phyloP scores from a whole-genome alignment of 1,140 invertebrate genomes.

The Drosophila repletoides region DNA sequence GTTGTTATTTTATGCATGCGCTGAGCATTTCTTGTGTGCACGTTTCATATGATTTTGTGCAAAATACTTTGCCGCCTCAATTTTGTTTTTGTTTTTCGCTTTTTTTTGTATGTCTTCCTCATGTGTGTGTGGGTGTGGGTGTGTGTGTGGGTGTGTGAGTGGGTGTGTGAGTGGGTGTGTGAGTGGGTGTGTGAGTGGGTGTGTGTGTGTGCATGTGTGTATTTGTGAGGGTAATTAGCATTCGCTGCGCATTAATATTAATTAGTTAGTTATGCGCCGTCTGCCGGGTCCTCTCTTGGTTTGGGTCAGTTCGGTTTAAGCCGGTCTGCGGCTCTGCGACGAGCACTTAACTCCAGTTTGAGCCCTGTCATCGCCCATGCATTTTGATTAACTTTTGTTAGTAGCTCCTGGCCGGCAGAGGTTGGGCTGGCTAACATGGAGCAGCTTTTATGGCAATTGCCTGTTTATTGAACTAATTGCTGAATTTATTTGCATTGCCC shows the following conservation, averaged over 20 bases:
- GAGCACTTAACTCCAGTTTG: constrained; percentile 35
- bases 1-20: constrained; percentile 37
- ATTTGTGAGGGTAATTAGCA: constrained; percentile 64
- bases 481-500: constrained; percentile 17
- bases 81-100: constrained; percentile 2
- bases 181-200: too few relatives aligned
- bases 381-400: constrained; percentile 47
- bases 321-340: constrained; percentile 13
- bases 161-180: constrained; percentile 22
- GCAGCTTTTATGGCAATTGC: constrained; percentile 7
- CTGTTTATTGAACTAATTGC: constrained; percentile 33
- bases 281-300: constrained; percentile 16
- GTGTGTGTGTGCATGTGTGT: constrained; percentile 18
- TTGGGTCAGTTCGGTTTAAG: constrained; percentile 23
- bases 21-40: constrained; percentile 41
- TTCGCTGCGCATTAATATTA: constrained; percentile 75
- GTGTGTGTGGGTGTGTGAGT: constrained; percentile 9
- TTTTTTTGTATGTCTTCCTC: neutral
- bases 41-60: constrained; percentile 73
- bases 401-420: neutral
- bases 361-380: constrained; percentile 26
- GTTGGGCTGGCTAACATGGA: neutral
- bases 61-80: constrained; percentile 57
- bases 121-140: neutral
- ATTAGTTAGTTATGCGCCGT: constrained; percentile 71